phyloP scores from a whole-genome alignment of 2,888 invertebrate species.

The Erebia palarica region DNA sequence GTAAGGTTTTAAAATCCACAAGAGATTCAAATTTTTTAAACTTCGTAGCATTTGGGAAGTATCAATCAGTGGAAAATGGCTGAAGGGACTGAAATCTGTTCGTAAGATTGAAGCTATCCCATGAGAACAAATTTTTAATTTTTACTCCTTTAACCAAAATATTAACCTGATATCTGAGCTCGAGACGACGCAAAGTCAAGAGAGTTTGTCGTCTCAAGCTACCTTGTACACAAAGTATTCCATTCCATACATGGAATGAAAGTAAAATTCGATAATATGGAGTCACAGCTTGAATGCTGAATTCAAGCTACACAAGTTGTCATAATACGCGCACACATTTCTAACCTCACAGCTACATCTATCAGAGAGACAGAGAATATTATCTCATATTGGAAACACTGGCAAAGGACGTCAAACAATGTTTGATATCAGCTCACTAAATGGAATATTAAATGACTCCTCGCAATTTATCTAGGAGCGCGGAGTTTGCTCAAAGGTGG shows the following conservation, averaged over 20 bases:
- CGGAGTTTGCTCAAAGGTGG: slow-evolving; percentile 34
- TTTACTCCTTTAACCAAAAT: too few species aligned
- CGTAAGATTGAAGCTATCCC: not conserved
- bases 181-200: too few species aligned
- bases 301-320: too few species aligned
- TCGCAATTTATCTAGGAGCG: slow-evolving; percentile 35
- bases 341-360: too few species aligned
- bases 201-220: too few species aligned
- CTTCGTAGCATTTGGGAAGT: not conserved
- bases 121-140: not conserved
- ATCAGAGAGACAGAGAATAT: not conserved
- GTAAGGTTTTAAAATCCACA: not conserved
- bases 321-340: too few species aligned
- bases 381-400: not conserved
- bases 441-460: slow-evolving; percentile 39
- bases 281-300: too few species aligned
- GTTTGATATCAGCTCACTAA: slow-evolving; percentile 35
- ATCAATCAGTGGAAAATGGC: not conserved
- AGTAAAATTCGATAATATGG: too few species aligned
- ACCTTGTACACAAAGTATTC: too few species aligned
- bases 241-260: too few species aligned
- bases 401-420: slow-evolving; percentile 25
- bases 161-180: too few species aligned
- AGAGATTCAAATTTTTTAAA: not conserved
- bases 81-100: not conserved